phyloP scores from a whole-genome alignment of 2,113 vertebrate species.

The Corythaixoides concolor region DNA sequence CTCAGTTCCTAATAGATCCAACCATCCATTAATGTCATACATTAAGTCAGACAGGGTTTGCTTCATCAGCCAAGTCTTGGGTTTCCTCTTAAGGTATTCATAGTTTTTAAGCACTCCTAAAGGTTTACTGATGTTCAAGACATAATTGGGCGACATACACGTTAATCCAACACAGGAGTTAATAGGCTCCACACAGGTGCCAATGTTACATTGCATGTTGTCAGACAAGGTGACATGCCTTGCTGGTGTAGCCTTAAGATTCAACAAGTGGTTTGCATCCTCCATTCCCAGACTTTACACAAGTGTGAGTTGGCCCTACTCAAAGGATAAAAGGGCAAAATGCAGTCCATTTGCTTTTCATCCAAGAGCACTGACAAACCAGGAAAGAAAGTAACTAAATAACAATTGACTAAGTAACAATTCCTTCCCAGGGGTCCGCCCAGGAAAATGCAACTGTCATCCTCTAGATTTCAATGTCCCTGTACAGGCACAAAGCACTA shows the following conservation, averaged over 20 bases:
- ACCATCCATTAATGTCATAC: background rate
- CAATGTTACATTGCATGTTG: background rate
- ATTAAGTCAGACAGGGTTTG: background rate
- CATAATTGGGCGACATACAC: background rate
- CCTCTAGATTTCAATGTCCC: background rate
- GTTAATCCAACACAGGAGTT: background rate
- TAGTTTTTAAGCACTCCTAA: background rate
- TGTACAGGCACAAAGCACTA: background rate
- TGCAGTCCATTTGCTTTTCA: background rate
- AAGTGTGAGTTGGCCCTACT: background rate
- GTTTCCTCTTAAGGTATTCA: background rate
- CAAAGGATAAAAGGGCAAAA: background rate
- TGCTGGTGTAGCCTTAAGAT: background rate
- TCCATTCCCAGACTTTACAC: background rate
- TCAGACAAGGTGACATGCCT: background rate
- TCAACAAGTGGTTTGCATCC: background rate
- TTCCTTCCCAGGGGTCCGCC: background rate
- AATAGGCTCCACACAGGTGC: background rate
- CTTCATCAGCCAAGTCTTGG: background rate
- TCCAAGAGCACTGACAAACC: background rate
- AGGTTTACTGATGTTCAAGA: background rate
- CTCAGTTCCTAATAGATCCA: background rate
- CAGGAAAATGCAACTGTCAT: background rate
- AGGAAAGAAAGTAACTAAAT: background rate
- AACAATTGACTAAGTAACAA: slow-evolving; percentile 28